Conservation (phyloP, 2,888 invertebrate species). For the Ichneumon xanthorius region DNA sequence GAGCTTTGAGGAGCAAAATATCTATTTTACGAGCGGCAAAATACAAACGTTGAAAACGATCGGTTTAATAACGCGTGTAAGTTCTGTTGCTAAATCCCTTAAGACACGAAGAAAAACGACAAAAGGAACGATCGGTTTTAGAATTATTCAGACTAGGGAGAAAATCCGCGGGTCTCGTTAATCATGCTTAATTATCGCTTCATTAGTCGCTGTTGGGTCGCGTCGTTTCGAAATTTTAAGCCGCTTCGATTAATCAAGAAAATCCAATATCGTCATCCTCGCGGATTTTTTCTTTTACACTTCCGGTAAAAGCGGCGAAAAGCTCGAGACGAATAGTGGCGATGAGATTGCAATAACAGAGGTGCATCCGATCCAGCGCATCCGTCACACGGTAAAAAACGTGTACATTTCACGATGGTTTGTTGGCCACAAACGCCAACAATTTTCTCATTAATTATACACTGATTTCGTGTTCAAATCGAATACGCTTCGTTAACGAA, state of each 20-base stretch:
- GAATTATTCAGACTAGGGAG: constrained; percentile 15
- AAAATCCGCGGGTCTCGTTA: constrained; percentile 18
- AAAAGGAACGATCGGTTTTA: neutral
- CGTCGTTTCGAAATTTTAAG: constrained; percentile 17
- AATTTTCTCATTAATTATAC: too few species aligned
- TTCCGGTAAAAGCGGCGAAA: neutral
- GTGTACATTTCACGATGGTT: neutral
- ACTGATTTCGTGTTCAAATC: neutral
- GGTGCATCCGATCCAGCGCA: neutral
- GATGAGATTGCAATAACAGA: neutral
- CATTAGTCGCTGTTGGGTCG: constrained; percentile 38
- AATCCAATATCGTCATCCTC: constrained; percentile 2
- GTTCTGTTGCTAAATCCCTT: neutral
- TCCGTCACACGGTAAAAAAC: too few species aligned
- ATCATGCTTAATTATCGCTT: constrained; percentile 45
- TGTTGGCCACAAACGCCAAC: neutral
- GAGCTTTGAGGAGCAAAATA: neutral
- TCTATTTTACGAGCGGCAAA: neutral
- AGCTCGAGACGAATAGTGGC: neutral
- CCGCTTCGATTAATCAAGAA: constrained; percentile 14
- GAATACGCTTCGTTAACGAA: neutral
- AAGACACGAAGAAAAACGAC: neutral
- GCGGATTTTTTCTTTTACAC: neutral
- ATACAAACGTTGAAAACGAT: constrained; percentile 2
- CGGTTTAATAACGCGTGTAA: constrained; percentile 26